Evolutionary conservation across 2,797 vertebrate species (phyloP).

Genomic region (Sarcoramphus papa): DNA sequence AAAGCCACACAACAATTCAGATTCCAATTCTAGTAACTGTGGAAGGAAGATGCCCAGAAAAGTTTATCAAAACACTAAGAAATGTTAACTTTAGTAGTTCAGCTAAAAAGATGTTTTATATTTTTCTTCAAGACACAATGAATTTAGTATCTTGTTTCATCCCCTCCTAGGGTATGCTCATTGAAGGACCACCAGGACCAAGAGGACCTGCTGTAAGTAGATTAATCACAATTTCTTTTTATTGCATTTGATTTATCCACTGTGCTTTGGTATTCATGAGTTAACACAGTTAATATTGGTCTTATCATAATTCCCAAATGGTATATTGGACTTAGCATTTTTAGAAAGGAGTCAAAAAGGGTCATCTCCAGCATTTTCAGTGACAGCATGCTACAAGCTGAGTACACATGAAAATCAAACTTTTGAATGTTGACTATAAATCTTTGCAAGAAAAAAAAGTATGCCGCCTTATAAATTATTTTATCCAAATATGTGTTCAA

Average conservation of each 20-base stretch:
- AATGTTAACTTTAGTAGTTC: background rate
- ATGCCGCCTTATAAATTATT: background rate
- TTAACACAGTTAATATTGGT: background rate
- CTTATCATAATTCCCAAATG: background rate
- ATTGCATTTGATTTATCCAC: background rate
- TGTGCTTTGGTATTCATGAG: background rate
- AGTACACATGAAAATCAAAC: background rate
- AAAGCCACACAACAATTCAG: background rate
- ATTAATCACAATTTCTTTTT: background rate
- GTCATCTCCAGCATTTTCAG: background rate
- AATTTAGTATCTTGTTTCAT: background rate
- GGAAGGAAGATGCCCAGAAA: background rate
- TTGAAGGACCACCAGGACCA: constrained; percentile 91
- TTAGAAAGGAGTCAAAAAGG: background rate
- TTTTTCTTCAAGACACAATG: background rate
- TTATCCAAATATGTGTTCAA: background rate
- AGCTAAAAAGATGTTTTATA: background rate
- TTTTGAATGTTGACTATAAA: background rate
- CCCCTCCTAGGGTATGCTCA: constrained; percentile 89
- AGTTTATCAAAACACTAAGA: background rate
- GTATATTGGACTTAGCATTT: background rate
- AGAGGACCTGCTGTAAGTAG: constrained; percentile 88
- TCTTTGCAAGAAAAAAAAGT: background rate
- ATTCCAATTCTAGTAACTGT: background rate
- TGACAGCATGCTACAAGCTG: background rate